Evolutionary conservation across 2,797 vertebrate species (phyloP).

Genomic region (Tragelaphus oryx): DNA sequence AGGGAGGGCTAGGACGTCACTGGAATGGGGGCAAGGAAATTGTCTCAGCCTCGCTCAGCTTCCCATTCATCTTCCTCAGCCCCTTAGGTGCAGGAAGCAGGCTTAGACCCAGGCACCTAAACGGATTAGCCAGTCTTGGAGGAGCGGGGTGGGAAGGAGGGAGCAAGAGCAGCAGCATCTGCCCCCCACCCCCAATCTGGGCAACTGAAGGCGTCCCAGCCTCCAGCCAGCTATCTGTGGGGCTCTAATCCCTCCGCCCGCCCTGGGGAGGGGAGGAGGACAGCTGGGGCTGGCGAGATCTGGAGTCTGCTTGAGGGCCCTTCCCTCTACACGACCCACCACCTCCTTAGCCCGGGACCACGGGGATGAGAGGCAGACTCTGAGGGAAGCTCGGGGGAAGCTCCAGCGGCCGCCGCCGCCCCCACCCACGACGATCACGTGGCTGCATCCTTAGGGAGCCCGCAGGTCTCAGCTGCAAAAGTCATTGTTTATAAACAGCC

Average conservation of each 20-base stretch:
- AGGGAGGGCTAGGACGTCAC: rapidly evolving
- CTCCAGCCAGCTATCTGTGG: neutral
- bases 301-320: neutral
- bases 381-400: neutral
- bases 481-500: conserved; percentile 67
- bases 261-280: neutral
- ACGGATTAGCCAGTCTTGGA: neutral
- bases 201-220: neutral
- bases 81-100: neutral
- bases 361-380: neutral
- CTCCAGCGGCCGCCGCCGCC: neutral
- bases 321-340: neutral
- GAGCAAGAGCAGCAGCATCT: neutral
- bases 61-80: neutral
- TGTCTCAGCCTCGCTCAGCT: neutral
- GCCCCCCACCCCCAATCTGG: neutral
- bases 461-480: conserved; percentile 60
- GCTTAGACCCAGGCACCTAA: neutral
- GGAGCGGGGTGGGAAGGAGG: neutral
- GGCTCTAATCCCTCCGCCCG: neutral
- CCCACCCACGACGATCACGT: neutral
- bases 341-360: neutral
- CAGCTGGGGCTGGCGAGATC: neutral
- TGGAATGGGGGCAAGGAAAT: neutral
- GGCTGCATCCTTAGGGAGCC: conserved; percentile 47